Evolutionary conservation across 2,888 invertebrate genomes (phyloP).

Genomic region (Caenorhabditis zanzibari): DNA sequence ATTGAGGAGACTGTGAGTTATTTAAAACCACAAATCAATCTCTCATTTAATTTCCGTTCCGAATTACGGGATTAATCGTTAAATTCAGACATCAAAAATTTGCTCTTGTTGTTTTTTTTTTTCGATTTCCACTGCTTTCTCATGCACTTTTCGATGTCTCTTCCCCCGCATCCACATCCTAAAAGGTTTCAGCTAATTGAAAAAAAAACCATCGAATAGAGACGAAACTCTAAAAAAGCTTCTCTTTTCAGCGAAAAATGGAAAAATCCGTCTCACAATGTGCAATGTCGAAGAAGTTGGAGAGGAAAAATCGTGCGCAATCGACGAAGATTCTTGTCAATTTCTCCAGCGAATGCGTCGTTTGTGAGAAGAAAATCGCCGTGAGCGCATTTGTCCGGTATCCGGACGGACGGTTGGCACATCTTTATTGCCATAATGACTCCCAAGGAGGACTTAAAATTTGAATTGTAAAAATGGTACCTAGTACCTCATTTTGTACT

Average conservation of each 20-base stretch:
- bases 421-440: slow-evolving; percentile 89
- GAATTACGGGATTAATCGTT: background rate
- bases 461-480: slow-evolving; percentile 25
- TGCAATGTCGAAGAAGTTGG: slow-evolving; percentile 88
- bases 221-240: too few relatives aligned
- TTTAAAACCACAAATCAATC: background rate
- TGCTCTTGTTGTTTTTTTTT: background rate
- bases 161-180: background rate
- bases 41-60: background rate
- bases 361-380: slow-evolving; percentile 94
- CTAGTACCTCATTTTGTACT: slow-evolving; percentile 2
- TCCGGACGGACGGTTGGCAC: slow-evolving; percentile 92
- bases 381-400: slow-evolving; percentile 95
- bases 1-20: too few relatives aligned
- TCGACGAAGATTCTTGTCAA: slow-evolving; percentile 91
- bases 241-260: slow-evolving; percentile 68
- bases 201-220: background rate
- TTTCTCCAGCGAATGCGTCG: slow-evolving; percentile 92
- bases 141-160: background rate
- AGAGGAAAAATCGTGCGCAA: slow-evolving; percentile 88
- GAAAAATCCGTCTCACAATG: slow-evolving; percentile 70
- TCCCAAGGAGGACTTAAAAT: slow-evolving; percentile 35
- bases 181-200: background rate
- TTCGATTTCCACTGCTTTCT: background rate
- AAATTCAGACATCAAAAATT: background rate